Conservation (phyloP, 2,888 invertebrate species). For the Watsonalla binaria region DNA sequence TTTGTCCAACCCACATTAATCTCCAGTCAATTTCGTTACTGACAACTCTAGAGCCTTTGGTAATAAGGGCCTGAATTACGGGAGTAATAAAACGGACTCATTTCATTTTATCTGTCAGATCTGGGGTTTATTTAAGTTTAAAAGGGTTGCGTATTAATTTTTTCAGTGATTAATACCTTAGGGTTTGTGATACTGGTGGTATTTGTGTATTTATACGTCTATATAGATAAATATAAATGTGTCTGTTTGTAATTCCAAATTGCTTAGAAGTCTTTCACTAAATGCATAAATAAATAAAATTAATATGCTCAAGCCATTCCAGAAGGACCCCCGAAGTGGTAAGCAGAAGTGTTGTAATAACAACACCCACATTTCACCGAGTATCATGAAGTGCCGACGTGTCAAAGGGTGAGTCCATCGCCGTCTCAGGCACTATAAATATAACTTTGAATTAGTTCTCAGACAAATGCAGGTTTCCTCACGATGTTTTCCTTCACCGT, state of each 20-base stretch:
- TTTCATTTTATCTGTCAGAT: slow-evolving; percentile 3
- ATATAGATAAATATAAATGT: background rate
- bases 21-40: slow-evolving; percentile 27
- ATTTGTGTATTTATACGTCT: background rate
- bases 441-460: too few species aligned
- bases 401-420: too few species aligned
- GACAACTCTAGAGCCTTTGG: slow-evolving; percentile 18
- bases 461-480: too few species aligned
- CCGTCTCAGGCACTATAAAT: too few species aligned
- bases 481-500: too few species aligned
- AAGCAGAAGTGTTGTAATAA: too few species aligned
- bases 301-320: too few species aligned
- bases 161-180: background rate
- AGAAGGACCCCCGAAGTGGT: too few species aligned
- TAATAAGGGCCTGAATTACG: slow-evolving; percentile 20
- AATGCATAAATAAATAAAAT: too few species aligned
- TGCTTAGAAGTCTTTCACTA: too few species aligned
- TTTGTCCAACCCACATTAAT: slow-evolving; percentile 26
- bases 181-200: background rate
- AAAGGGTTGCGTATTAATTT: slow-evolving; percentile 2
- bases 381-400: too few species aligned
- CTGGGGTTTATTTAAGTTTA: slow-evolving; percentile 2
- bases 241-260: background rate
- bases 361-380: too few species aligned
- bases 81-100: slow-evolving; percentile 1